phyloP scores from a whole-genome alignment of 2,888 invertebrate genomes.

The Phoenoteleia sp. region DNA sequence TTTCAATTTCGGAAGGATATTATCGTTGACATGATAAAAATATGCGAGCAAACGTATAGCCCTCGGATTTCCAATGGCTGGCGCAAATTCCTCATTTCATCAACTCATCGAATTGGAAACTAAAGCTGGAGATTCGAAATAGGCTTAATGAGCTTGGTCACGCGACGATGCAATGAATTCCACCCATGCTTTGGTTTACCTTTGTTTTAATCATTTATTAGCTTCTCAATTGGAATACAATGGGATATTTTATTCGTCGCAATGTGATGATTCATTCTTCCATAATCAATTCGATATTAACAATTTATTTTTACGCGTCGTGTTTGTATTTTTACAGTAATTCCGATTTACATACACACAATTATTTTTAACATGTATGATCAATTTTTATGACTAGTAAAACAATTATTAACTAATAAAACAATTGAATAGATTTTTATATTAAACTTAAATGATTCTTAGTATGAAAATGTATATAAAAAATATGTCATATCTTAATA shows the following conservation, averaged over 20 bases:
- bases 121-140: slow-evolving; percentile 47
- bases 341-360: too few species aligned
- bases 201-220: slow-evolving; percentile 37
- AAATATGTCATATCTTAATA: too few species aligned
- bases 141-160: slow-evolving; percentile 43
- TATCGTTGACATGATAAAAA: slow-evolving; percentile 15
- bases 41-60: slow-evolving; percentile 14
- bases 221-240: slow-evolving; percentile 5
- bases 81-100: slow-evolving; percentile 53
- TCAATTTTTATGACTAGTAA: too few species aligned
- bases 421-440: too few species aligned
- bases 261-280: slow-evolving; percentile 5
- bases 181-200: slow-evolving; percentile 11
- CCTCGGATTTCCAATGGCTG: not conserved
- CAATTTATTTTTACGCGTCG: too few species aligned
- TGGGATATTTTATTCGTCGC: slow-evolving; percentile 9
- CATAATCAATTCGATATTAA: too few species aligned
- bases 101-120: slow-evolving; percentile 50
- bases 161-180: slow-evolving; percentile 41
- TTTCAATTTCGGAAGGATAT: not conserved
- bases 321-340: too few species aligned
- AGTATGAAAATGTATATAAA: too few species aligned
- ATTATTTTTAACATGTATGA: too few species aligned
- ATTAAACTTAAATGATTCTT: too few species aligned
- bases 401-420: too few species aligned